Base-by-base conservation (phyloP, 2,797 vertebrate species). In the Sebastes oblongus region DNA sequence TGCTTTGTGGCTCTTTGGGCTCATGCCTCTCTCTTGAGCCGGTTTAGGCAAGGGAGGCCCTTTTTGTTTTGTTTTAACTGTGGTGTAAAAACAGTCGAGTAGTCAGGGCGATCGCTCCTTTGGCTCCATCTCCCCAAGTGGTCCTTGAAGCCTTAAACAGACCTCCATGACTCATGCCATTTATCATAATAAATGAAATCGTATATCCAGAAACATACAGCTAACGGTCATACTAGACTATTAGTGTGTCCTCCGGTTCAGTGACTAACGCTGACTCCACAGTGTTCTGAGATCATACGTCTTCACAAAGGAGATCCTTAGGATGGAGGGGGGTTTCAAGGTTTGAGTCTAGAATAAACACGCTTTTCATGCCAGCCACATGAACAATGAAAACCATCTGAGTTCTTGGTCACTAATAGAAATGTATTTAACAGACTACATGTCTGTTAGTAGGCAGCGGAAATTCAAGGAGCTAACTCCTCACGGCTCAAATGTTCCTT, bases 61-160 rank as follows among this genome's bases (percentile, higher is more conserved):
- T 71, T 85, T 50, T 82, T 89, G 78, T 87, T 86, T 91, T 86
- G 82, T 89, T 92, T 89, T 80, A 89, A 84, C 81, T 78, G 54
- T 77, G 66, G 81, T 73, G 42, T 72, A 91, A 90, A 90, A 93
- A 91, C 92, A 91, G 68, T 76, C 42, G 71, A 86, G 89, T 62
- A 29, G 66, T 86, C 69, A 27, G 66, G 66, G 84, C 34, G 50
- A 80, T 83, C 12, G 27, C 82, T 71, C 78, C 72, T 76, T 61
- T 61, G 68, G 86, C 81, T 86, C 58, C 11, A 64, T 82, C 73
- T 74, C 88, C 66, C 68, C 84, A 82, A 79, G 86, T 60, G 65
- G 85, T 54, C 71, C 10, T 75, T 75, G 32, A 79, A 85, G 86
- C 68, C 82, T 89, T 78, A 66, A 86, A 85, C 74, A 86, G 88